phyloP scores from a whole-genome alignment of 2,888 invertebrate species.

The Agrochola litura region DNA sequence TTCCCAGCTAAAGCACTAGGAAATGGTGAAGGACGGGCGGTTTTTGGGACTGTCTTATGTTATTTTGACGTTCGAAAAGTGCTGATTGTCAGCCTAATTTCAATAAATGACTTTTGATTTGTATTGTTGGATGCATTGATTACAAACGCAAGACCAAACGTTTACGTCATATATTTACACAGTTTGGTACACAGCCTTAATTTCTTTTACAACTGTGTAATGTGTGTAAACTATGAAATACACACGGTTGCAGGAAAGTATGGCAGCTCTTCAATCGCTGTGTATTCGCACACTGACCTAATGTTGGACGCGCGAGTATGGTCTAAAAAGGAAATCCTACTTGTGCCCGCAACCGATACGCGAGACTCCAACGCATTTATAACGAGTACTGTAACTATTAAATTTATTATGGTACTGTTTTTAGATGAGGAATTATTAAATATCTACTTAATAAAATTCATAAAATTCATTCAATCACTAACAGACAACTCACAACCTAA shows the following conservation, averaged over 20 bases:
- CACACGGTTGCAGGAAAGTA: conserved; percentile 56
- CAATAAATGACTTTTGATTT: too few species aligned
- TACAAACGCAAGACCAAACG: not conserved
- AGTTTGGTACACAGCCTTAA: not conserved
- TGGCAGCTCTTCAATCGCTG: conserved; percentile 69
- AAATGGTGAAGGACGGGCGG: too few species aligned
- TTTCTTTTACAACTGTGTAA: conserved; percentile 11
- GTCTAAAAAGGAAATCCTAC: conserved; percentile 90
- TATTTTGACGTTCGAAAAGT: too few species aligned
- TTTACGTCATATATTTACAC: conserved; percentile 9
- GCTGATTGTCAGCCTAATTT: too few species aligned
- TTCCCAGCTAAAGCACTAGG: too few species aligned
- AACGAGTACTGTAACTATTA: conserved; percentile 73
- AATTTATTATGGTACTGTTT: conserved; percentile 31
- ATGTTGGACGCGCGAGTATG: conserved; percentile 79
- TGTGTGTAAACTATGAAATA: conserved; percentile 6
- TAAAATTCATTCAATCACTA: not conserved
- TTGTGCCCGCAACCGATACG: conserved; percentile 85
- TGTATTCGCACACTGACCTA: conserved; percentile 87
- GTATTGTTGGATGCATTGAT: not conserved
- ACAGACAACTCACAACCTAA: too few species aligned
- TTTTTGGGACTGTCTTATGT: too few species aligned
- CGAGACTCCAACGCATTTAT: conserved; percentile 78
- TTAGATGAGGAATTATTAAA: not conserved
- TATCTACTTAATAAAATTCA: not conserved